Evolutionary conservation across 2,113 vertebrate species (phyloP), one percentile per base, ranked within the genome.

Genomic region (Tychaedon coryphoeus): DNA sequence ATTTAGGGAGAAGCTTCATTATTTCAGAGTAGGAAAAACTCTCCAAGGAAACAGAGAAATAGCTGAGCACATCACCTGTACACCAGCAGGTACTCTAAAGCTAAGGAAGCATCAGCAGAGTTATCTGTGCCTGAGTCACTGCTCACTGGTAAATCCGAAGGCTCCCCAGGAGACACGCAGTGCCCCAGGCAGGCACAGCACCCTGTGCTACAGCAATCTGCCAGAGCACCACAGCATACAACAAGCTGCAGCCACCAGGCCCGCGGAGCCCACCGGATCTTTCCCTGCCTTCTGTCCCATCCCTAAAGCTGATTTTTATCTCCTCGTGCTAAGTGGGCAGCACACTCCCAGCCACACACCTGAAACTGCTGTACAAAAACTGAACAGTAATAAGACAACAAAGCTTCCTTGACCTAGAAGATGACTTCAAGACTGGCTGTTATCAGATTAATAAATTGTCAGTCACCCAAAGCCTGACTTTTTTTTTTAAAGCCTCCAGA

Each of bases 161-260:
- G 3, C 36, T 60, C 65, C 73, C 73, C 4, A 4, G 1, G 1
- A 92, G 80, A 34, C 6, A 58, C 8, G 3, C 40, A 25, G 72
- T 20, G 34, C 72, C n/a, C 28, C 11, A 17, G 69, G 73, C 77
- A 78, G 82, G 58, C 71, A 85, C 8, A 0, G 10, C 9, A 67
- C 14, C 36, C 34, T 15, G 36, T 7, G 1, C 64, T 31, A 23
- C 36, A 48, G 79, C 40, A 76, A 38, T 12, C 10, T n/a, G 67
- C n/a, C 14, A 23, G 34, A 74, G 47, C 26, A 1, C 3, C n/a
- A n/a, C n/a, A 14, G 58, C 26, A 81, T 3, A 54, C 0, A 11
- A 47, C 14, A 38, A 57, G n/a, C 67, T 79, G 80, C 64, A 86
- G 72, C 45, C 72, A 88, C 58, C 51, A 69, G 82, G 86, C 42